Base-by-base conservation (phyloP, 2,888 invertebrate genomes). In the Altica lythri region DNA sequence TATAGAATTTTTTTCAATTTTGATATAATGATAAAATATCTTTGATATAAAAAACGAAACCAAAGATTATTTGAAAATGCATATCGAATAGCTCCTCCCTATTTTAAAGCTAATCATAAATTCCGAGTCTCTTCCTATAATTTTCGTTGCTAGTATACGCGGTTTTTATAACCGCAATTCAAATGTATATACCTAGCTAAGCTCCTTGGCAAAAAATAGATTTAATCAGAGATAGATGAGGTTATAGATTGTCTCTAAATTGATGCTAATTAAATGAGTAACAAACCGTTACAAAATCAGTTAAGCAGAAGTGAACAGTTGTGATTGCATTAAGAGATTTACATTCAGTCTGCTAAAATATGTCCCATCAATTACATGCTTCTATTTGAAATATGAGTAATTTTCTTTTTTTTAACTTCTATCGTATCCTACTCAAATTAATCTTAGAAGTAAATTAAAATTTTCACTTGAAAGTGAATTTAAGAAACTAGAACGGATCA, bases 261-360 rank as follows among this genome's bases (percentile, higher is more conserved):
- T 50, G 50, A 51, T 55, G 37, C 34, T 42, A 50, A 55, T 55
- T 55, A 50, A 55, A 55, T 50, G 43, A 40, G 46, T 44, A 43
- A 48, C 53, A 54, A 51, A 43, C 55, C 51, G 55, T 51, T 51
- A 46, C 45, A 49, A 29, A 42, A 43, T 46, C 51, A 51, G 55
- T 51, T 46, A 51, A 51, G 44, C 38, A 12, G 22, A 40, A 54
- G 32, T 37, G 38, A 43, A 47, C 43, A 51, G 51, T 48, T 54
- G 49, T 40, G 49, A 54, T 44, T 38, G 38, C 22, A 44, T 55
- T 47, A 52, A n/a, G n/a, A n/a, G 38, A 55, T 52, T 37, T 51
- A 34, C 37, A 32, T 50, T 46, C 42, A 44, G 34, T 16, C 29
- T 35, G 34, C n/a, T 22, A 51, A 52, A 45, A 44, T 48, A 37